Evolutionary conservation across 1,140 invertebrate genomes (phyloP).

Genomic region (Piezodorus guildinii): DNA sequence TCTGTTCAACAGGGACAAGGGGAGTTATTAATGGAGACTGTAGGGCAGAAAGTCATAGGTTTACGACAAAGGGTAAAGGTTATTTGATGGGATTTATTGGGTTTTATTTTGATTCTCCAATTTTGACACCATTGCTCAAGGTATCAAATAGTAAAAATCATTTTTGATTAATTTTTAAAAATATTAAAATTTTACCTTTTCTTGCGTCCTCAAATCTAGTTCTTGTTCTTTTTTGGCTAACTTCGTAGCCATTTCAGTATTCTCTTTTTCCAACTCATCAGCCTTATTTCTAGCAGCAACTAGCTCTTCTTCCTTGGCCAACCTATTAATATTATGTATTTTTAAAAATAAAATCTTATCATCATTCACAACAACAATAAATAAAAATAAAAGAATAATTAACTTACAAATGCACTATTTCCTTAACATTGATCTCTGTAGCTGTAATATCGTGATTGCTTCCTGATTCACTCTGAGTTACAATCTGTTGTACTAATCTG

Average conservation of each 20-base stretch:
- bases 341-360: no score
- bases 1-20: no score
- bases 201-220: slow-evolving; percentile 73
- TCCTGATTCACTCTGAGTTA: slow-evolving; percentile 64
- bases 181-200: slow-evolving; percentile 47
- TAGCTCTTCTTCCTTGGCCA: slow-evolving; percentile 89
- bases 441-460: slow-evolving; percentile 75
- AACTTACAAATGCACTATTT: slow-evolving; percentile 70
- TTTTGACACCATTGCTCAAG: no score
- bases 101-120: no score
- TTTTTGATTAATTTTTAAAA: background rate
- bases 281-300: slow-evolving; percentile 75
- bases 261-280: slow-evolving; percentile 78
- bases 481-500: slow-evolving; percentile 88
- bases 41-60: no score
- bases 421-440: slow-evolving; percentile 80
- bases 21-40: no score
- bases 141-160: background rate
- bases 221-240: slow-evolving; percentile 89
- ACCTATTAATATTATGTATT: slow-evolving; percentile 29
- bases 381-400: no score
- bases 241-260: slow-evolving; percentile 70
- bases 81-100: no score
- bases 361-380: no score
- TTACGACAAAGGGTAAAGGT: no score